These are phyloP conservation scores for Argyresthia albistria DNA, from an alignment of 2,888 invertebrate species.

Conservation along the genomic window DNA sequence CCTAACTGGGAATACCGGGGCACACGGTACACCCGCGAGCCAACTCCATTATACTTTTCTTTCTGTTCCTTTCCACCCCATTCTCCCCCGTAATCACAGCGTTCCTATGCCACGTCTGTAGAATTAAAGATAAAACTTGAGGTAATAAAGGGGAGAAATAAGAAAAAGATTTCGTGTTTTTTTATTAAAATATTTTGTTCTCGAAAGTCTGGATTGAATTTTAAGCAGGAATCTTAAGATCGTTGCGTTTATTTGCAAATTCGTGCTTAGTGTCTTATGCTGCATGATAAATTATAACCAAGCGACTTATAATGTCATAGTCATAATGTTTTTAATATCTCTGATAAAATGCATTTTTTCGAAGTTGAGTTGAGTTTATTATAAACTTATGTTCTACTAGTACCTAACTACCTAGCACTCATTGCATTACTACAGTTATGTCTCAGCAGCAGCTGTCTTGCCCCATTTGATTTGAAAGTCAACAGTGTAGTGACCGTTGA, in stretches of 20 bases:
- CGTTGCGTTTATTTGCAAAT: too few species aligned
- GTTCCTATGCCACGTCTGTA: slow-evolving; percentile 28
- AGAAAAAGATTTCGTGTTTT: slow-evolving; percentile 28
- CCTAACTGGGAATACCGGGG: slow-evolving; percentile 15
- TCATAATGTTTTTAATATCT: too few species aligned
- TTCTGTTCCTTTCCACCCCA: slow-evolving; percentile 24
- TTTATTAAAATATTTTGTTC: slow-evolving; percentile 31
- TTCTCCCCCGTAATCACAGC: slow-evolving; percentile 18
- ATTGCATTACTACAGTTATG: too few species aligned
- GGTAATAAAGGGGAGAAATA: slow-evolving; percentile 38
- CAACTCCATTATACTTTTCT: slow-evolving; percentile 51
- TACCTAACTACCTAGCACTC: too few species aligned
- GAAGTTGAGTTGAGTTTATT: too few species aligned
- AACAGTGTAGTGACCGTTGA: neutral
- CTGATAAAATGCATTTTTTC: too few species aligned
- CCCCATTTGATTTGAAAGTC: slow-evolving; percentile 1
- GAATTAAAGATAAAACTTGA: slow-evolving; percentile 47
- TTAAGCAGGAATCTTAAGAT: too few species aligned
- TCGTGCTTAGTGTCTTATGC: too few species aligned
- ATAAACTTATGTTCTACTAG: too few species aligned
- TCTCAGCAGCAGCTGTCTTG: too few species aligned
- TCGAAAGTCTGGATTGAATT: neutral
- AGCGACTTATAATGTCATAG: too few species aligned
- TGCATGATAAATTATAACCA: too few species aligned
- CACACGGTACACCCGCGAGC: slow-evolving; percentile 19